Conservation (phyloP, 2,797 vertebrate genomes). For the Carduelis carduelis region DNA sequence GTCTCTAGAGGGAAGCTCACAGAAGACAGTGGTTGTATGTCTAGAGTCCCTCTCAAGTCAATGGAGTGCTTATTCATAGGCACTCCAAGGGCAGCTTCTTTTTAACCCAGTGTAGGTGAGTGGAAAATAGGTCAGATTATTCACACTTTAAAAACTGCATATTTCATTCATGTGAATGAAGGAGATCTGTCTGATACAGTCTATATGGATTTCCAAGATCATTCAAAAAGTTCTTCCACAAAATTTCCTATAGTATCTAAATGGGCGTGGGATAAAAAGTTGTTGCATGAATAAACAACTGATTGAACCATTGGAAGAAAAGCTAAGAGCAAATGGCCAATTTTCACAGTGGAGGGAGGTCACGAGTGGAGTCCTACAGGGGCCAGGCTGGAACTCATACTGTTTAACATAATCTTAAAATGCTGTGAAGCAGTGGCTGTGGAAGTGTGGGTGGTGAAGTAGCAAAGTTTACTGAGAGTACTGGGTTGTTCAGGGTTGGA, state of each 20-base stretch:
- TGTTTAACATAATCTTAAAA: constrained; percentile 1
- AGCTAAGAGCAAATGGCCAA: neutral
- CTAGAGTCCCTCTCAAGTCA: neutral
- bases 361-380: neutral
- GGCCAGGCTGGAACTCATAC: neutral
- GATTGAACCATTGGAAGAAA: constrained; percentile 22
- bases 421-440: neutral
- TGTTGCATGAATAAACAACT: constrained; percentile 35
- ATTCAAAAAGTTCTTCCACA: neutral
- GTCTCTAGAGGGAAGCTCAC: neutral
- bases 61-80: neutral
- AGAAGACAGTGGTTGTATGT: neutral
- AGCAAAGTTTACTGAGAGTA: neutral
- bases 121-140: constrained; percentile 27
- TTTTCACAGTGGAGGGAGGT: constrained; percentile 15
- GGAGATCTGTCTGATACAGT: neutral
- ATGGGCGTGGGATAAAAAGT: neutral
- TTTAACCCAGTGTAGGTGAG: neutral
- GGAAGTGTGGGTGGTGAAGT: neutral
- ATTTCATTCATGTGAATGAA: constrained; percentile 6
- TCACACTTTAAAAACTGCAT: neutral
- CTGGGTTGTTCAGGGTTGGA: neutral
- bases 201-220: neutral
- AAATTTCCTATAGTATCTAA: neutral
- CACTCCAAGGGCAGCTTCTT: neutral